Evolutionary conservation across 2,888 invertebrate species (phyloP), one percentile per base, ranked within the genome.

Genomic region (Notodonta ziczac): DNA sequence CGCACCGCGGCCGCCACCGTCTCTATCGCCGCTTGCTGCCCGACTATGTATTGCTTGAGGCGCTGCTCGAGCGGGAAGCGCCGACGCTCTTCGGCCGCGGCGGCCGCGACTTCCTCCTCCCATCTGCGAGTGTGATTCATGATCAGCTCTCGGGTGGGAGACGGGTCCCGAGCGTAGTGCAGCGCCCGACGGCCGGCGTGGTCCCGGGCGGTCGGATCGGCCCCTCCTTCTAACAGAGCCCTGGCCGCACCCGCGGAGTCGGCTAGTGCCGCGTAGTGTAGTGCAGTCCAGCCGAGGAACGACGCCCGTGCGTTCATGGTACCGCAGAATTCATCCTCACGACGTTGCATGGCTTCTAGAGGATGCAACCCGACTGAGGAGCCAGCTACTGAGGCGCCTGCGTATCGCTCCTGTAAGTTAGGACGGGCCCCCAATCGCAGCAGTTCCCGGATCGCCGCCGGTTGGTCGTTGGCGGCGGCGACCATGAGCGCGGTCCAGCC

Each of bases 401-500:
- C 94, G 87, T 96, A 98, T 63, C 96, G 95, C 88, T 97, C 97
- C 63, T 77, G 95, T 44, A 95, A 79, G 88, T 98, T 96, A 1
- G 96, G 95, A 82, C 97, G 96, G 39, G 97, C 98, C n/a, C 98
- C 98, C 59, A 95, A 94, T n/a, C 94, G 90, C 60, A 97, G 83
- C 64, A 97, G 88, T 70, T 95, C 91, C 75, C 92, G 91, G 35
- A 96, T 94, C 62, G 94, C 94, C 16, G 94, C 94, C 14, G 90
- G 76, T 80, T 95, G 95, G 67, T 96, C 96, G 90, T 97, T 97
- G 48, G 98, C 96, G 10, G 97, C 96, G 46, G 98, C 98, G 57
- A 96, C 95, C 91, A 98, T 97, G 44, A 98, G 92, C 39, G 97
- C 95, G 13, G 97, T 97, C 98, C 98, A 98, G 57, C 98, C 98